Conservation (phyloP, 2,888 invertebrate genomes). For the Eupeodes luniger region DNA sequence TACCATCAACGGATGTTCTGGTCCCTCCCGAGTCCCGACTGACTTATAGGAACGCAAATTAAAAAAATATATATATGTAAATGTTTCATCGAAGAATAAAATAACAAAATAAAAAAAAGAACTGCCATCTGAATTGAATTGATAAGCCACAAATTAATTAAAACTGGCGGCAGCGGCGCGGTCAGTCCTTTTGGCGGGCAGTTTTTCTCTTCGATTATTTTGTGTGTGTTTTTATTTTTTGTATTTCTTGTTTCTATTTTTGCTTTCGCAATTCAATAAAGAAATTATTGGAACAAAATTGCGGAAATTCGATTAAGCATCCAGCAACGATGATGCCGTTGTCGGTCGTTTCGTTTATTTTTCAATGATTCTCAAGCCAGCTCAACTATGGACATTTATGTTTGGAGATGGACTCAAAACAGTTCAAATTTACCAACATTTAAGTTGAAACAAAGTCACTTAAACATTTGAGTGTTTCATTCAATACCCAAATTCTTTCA, state of each 20-base stretch:
- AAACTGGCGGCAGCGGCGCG: constrained; percentile 74
- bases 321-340: constrained; percentile 39
- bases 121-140: constrained; percentile 81
- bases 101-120: constrained; percentile 21
- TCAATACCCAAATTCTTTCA: no score
- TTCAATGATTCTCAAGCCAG: no score
- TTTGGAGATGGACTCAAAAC: no score
- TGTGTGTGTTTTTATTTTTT: constrained; percentile 56
- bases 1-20: constrained; percentile 69
- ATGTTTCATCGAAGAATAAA: constrained; percentile 66
- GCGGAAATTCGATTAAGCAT: constrained; percentile 78
- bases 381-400: no score
- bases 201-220: constrained; percentile 80
- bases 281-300: constrained; percentile 78
- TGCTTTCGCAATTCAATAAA: constrained; percentile 75
- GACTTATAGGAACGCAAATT: constrained; percentile 61
- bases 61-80: constrained; percentile 42
- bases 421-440: no score
- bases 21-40: constrained; percentile 34
- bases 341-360: constrained; percentile 17
- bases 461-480: no score
- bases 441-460: no score
- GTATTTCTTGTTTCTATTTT: constrained; percentile 55
- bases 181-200: constrained; percentile 77
- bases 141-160: constrained; percentile 84